Evolutionary conservation across 2,888 invertebrate genomes (phyloP).

Genomic region (Ligdia adustata): DNA sequence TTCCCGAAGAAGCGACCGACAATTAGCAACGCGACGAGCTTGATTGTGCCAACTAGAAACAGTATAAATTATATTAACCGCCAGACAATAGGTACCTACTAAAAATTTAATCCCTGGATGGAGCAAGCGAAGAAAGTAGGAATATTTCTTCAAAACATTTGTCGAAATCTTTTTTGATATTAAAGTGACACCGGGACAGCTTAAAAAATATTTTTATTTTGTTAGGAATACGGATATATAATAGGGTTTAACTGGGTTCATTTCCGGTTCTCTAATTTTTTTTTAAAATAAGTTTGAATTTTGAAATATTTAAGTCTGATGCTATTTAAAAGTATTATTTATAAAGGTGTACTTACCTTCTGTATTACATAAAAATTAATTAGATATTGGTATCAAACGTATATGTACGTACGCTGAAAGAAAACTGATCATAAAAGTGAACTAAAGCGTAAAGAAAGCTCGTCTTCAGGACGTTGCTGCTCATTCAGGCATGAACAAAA

Average conservation of each 20-base stretch:
- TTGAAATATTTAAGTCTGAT: too few species aligned
- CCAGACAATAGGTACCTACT: constrained; percentile 38
- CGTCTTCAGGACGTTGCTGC: constrained; percentile 1
- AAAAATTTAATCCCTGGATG: constrained; percentile 36
- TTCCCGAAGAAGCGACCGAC: constrained; percentile 59
- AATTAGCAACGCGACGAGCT: constrained; percentile 68
- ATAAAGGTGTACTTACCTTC: too few species aligned
- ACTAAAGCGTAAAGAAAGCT: constrained; percentile 8
- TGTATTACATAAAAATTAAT: too few species aligned
- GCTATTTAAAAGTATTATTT: too few species aligned
- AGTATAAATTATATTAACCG: constrained; percentile 68
- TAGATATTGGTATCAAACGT: too few species aligned
- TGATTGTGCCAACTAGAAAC: constrained; percentile 62
- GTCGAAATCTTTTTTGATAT: too few species aligned
- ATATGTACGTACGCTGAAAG: too few species aligned
- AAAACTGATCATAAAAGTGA: constrained; percentile 1
- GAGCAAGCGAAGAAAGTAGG: constrained; percentile 22
- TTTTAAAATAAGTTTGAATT: too few species aligned
- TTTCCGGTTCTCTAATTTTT: background rate
- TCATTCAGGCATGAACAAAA: constrained; percentile 12
- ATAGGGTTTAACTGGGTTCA: background rate
- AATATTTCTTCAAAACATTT: too few species aligned
- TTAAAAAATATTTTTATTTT: background rate
- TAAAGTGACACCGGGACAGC: background rate
- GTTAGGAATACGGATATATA: background rate